Evolutionary conservation across 2,113 vertebrate species (phyloP).

Genomic region (Meriones unguiculatus): DNA sequence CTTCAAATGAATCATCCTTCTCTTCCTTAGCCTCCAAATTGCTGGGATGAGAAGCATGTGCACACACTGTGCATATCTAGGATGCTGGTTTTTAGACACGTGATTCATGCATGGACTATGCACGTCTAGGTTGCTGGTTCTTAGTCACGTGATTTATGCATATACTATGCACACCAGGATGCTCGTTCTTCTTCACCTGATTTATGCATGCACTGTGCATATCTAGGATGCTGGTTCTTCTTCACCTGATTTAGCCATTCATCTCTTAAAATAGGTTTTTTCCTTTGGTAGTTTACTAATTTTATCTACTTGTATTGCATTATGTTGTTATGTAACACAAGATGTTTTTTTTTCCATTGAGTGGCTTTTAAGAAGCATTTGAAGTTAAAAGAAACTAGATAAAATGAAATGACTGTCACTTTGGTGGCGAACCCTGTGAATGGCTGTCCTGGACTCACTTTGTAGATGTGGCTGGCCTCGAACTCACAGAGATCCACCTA

Average conservation of each 20-base stretch:
- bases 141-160: background rate
- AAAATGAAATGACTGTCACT: slow-evolving; percentile 12
- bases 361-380: background rate
- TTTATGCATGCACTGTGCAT: too few relatives aligned
- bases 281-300: slow-evolving; percentile 27
- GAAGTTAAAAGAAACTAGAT: slow-evolving; percentile 35
- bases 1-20: background rate
- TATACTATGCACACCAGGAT: background rate
- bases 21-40: background rate
- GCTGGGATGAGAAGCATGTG: background rate
- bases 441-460: too few relatives aligned
- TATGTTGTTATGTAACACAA: slow-evolving; percentile 15
- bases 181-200: too few relatives aligned
- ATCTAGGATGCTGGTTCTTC: background rate
- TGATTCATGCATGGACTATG: background rate
- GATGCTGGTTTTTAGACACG: background rate
- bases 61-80: background rate
- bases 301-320: slow-evolving; percentile 38
- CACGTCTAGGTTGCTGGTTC: background rate
- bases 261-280: slow-evolving; percentile 15
- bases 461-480: too few relatives aligned
- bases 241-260: background rate
- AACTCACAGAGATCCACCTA: too few relatives aligned
- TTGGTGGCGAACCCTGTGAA: slow-evolving; percentile 14
- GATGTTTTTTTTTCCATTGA: background rate